phyloP scores from a whole-genome alignment of 2,113 vertebrate genomes.

The Nyctibius bracteatus region DNA sequence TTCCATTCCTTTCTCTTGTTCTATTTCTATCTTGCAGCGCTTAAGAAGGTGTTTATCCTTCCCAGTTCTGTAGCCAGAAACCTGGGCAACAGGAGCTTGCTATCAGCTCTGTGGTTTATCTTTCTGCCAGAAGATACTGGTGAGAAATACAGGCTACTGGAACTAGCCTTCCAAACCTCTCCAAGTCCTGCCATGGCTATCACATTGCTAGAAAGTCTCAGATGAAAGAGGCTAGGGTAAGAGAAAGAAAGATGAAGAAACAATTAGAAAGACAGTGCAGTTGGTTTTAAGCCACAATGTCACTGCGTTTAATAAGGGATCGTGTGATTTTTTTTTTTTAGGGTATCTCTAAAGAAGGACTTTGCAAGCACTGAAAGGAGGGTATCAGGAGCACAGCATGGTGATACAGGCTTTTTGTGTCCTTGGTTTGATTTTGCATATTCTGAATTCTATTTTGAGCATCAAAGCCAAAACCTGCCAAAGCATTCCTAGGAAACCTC shows the following conservation, averaged over 20 bases:
- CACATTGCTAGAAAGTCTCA: background rate
- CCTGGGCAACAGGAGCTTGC: background rate
- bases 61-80: constrained; percentile 11
- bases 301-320: background rate
- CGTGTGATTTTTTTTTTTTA: background rate
- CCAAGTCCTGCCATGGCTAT: background rate
- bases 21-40: background rate
- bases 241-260: background rate
- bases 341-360: background rate
- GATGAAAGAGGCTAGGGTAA: background rate
- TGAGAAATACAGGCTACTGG: background rate
- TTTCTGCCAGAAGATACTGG: constrained; percentile 5
- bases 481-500: background rate
- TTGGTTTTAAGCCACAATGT: background rate
- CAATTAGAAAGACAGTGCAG: background rate
- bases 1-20: constrained; percentile 41
- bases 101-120: background rate
- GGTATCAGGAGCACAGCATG: background rate
- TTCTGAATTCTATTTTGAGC: background rate
- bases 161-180: background rate
- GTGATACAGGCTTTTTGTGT: background rate
- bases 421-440: background rate
- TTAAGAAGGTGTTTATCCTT: constrained; percentile 48
- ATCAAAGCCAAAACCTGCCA: background rate
- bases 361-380: background rate